Conservation (phyloP, 1,140 invertebrate species). For the Argopecten irradians region DNA sequence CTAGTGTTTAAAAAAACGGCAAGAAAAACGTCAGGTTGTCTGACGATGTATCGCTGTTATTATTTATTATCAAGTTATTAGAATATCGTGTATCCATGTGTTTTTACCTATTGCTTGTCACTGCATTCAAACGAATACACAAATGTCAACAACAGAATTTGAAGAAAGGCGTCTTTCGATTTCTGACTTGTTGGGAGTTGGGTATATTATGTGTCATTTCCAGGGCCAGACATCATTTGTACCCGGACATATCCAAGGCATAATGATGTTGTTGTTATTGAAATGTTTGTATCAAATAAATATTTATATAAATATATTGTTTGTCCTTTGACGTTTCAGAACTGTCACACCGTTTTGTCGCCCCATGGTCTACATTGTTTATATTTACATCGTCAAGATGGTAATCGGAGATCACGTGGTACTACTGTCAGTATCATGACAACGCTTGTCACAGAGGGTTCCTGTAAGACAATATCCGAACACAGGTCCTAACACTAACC, state of each 20-base stretch:
- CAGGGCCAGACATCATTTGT: neutral
- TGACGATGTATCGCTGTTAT: too few relatives aligned
- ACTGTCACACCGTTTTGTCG: neutral
- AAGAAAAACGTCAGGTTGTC: too few relatives aligned
- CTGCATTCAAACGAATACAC: neutral
- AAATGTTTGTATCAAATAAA: neutral
- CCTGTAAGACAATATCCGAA: slow-evolving; percentile 9
- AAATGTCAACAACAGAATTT: neutral
- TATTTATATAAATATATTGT: neutral
- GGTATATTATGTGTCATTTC: neutral
- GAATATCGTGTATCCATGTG: too few relatives aligned
- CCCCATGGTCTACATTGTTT: neutral
- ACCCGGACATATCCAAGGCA: neutral
- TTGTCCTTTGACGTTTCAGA: neutral
- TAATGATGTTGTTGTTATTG: neutral
- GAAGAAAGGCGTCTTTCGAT: neutral
- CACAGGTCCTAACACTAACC: neutral
- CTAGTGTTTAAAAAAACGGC: too few relatives aligned
- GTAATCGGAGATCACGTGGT: slow-evolving; percentile 1
- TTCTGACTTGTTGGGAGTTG: neutral
- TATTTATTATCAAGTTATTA: too few relatives aligned
- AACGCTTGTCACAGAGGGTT: slow-evolving; percentile 4
- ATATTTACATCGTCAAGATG: slow-evolving; percentile 5
- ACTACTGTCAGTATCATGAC: slow-evolving; percentile 16
- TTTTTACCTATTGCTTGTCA: too few relatives aligned